phyloP scores from a whole-genome alignment of 1,140 invertebrate genomes.

The Pemphigus obesinymphae region DNA sequence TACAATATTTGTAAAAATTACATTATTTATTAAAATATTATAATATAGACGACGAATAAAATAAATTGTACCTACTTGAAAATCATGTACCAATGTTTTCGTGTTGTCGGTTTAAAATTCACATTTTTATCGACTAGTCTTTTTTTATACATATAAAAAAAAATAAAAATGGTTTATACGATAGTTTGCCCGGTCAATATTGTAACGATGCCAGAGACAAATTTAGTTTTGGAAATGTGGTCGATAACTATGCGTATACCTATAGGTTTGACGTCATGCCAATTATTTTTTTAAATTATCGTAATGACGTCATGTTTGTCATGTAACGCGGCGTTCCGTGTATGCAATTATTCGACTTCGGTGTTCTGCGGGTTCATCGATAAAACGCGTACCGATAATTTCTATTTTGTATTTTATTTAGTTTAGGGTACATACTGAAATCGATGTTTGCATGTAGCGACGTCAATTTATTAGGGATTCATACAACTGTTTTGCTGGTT shows the following conservation, averaged over 20 bases:
- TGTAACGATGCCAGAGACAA: neutral
- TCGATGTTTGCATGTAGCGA: too few relatives aligned
- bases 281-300: neutral
- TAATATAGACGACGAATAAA: neutral
- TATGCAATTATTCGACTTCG: neutral
- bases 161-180: too few relatives aligned
- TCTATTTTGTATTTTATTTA: too few relatives aligned
- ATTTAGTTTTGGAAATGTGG: neutral
- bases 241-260: neutral
- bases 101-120: too few relatives aligned
- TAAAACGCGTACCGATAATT: neutral
- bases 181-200: neutral
- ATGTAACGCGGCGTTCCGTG: constrained; percentile 7
- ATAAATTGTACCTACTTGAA: too few relatives aligned
- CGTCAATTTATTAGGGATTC: too few relatives aligned
- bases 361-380: neutral
- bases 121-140: neutral
- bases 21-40: neutral
- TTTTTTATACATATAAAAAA: too few relatives aligned
- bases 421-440: too few relatives aligned
- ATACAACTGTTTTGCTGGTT: too few relatives aligned
- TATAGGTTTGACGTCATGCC: neutral
- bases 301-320: too few relatives aligned
- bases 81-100: too few relatives aligned
- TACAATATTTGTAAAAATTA: constrained; percentile 12